Base-by-base conservation (phyloP, 2,113 vertebrate species). In the Oncorhynchus nerka region DNA sequence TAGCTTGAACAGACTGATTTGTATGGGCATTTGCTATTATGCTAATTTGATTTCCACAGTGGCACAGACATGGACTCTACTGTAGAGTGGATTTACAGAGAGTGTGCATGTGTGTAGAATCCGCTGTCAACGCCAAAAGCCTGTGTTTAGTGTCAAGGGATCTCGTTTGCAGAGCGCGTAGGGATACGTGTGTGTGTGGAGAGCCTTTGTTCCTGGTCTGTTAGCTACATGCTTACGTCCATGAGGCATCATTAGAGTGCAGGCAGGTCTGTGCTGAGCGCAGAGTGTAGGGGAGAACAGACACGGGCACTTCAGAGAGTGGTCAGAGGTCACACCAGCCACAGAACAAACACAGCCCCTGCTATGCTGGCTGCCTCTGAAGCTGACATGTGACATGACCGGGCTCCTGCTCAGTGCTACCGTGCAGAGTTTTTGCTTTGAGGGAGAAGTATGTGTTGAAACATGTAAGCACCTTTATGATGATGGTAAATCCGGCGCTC, bases 151-250 rank as follows among this genome's bases (percentile, higher is more conserved):
- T 48, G 79, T 83, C 83, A 30, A 75, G 78, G 83, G 85, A 81
- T 76, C 77, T 79, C 19, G 75, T 79, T 83, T 73, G 49, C 72
- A 9, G 59, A 81, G 71, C 22, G 74, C 39, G 74, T 13, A 15
- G 82, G 75, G 79, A 70, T 7, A 6, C 32, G 19, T 20, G 70
- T 2, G 9, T 24, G 39, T 75, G 73, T 71, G 26, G 1, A 74
- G 82, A 81, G 69, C 75, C 83, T 88, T 86, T 85, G 84, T 86
- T 88, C 65, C 71, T 72, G 7, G 48, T 69, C 79, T 83, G 82
- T 59, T 81, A 70, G 83, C 68, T 76, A 79, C 79, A 75, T 20
- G n/a, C 79, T 15, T 75, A 81, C 75, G 69, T 86, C 84, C 67
- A 72, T 12, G 73, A 81, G 84, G 84, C 84, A 84, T 89, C 84